phyloP scores from a whole-genome alignment of 2,113 vertebrate genomes.

The Lipophrys pholis region DNA sequence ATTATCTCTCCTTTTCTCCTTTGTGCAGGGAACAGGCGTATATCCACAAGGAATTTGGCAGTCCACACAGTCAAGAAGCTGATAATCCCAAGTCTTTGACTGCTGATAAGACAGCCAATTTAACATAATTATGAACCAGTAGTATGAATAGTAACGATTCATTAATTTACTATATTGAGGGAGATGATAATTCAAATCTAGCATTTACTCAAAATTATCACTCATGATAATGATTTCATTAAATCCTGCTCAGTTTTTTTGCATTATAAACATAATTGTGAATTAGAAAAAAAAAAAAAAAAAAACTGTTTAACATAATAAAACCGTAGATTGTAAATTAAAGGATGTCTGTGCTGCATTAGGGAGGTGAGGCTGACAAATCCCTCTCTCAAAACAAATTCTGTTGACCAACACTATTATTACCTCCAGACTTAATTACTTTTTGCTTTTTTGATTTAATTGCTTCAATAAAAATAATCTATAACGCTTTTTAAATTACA shows the following conservation, averaged over 20 bases:
- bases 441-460: slow-evolving; percentile 99
- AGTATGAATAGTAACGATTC: slow-evolving; percentile 82
- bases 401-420: slow-evolving; percentile 99
- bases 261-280: slow-evolving; percentile 97
- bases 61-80: slow-evolving; percentile 78
- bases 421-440: slow-evolving; percentile 93
- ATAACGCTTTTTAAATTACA: slow-evolving; percentile 99
- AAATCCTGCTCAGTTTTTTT: slow-evolving; percentile 91
- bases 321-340: slow-evolving; percentile 90
- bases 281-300: slow-evolving; percentile 80
- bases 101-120: slow-evolving; percentile 85
- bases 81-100: slow-evolving; percentile 86
- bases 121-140: slow-evolving; percentile 86
- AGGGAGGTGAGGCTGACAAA: slow-evolving; percentile 88
- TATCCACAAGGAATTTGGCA: slow-evolving; percentile 80
- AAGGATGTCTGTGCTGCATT: slow-evolving; percentile 76
- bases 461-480: slow-evolving; percentile 97
- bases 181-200: slow-evolving; percentile 81
- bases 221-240: slow-evolving; percentile 82
- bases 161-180: slow-evolving; percentile 79
- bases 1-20: slow-evolving; percentile 80
- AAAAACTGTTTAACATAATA: slow-evolving; percentile 93
- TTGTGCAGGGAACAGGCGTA: slow-evolving; percentile 76
- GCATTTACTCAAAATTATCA: slow-evolving; percentile 83
- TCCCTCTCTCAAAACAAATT: slow-evolving; percentile 90